phyloP scores from a whole-genome alignment of 2,797 vertebrate species.

The Mycteria americana region DNA sequence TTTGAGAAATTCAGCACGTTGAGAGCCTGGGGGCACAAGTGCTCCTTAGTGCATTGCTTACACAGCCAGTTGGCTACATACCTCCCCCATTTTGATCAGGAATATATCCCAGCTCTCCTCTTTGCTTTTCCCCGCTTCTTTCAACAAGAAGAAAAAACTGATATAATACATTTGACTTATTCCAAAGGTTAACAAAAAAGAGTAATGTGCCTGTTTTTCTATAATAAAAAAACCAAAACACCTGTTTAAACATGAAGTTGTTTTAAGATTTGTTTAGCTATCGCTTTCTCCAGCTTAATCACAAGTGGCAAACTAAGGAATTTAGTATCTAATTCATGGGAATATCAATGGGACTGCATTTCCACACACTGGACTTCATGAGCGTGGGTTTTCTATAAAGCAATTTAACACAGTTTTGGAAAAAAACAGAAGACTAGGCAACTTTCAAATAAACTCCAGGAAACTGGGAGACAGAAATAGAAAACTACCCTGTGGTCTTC shows the following conservation, averaged over 20 bases:
- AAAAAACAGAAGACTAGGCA: neutral
- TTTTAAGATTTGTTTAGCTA: neutral
- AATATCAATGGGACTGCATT: neutral
- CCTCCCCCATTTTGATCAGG: neutral
- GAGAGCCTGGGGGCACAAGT: neutral
- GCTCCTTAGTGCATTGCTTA: neutral
- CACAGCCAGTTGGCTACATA: neutral
- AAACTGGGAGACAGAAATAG: neutral
- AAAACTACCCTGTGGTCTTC: neutral
- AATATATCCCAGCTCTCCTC: neutral
- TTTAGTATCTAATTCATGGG: neutral
- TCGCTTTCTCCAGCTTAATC: neutral
- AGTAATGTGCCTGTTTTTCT: neutral
- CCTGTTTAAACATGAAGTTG: neutral
- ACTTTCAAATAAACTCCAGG: neutral
- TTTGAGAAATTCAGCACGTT: neutral
- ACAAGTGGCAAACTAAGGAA: neutral
- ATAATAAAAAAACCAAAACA: neutral
- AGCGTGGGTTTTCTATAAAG: neutral
- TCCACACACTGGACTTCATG: neutral
- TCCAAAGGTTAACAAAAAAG: neutral
- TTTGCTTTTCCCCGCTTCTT: neutral
- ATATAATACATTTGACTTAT: neutral
- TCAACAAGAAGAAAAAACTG: neutral
- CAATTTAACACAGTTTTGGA: neutral